A percentile compares a stretch with the other conserved stretches of the same genome.
phyloP scores from a whole-genome alignment of 2,113 vertebrate genomes.

The Abramis brama region DNA sequence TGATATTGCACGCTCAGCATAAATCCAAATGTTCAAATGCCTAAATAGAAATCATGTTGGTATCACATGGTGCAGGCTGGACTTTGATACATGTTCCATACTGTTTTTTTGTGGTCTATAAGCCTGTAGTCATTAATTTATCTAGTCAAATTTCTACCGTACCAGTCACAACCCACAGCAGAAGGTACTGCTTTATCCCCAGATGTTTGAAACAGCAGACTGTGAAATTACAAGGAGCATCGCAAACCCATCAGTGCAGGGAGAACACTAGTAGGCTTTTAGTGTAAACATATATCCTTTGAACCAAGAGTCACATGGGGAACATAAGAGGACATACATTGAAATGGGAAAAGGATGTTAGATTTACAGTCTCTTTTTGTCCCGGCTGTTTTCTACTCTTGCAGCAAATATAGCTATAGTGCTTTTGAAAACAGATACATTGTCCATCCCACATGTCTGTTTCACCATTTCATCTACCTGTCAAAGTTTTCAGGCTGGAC shows the following conservation, averaged over 20 bases:
- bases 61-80: too few relatives aligned
- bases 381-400: neutral
- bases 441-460: neutral
- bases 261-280: constrained; percentile 54
- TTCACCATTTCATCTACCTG: neutral
- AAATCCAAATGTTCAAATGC: too few relatives aligned
- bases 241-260: neutral
- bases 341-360: constrained; percentile 49
- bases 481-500: neutral
- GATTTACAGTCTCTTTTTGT: constrained; percentile 8
- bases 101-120: too few relatives aligned
- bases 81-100: too few relatives aligned
- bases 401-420: neutral
- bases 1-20: too few relatives aligned
- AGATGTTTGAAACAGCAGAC: constrained; percentile 48
- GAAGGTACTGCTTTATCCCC: neutral
- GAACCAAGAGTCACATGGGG: constrained; percentile 20
- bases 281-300: constrained; percentile 41
- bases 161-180: neutral
- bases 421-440: neutral
- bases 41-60: too few relatives aligned
- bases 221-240: constrained; percentile 48
- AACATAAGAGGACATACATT: neutral
- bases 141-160: too few relatives aligned
- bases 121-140: too few relatives aligned